Evolutionary conservation across 2,797 vertebrate species (phyloP), one percentile per base, ranked within the genome.

Genomic region (Nothura maculosa): DNA sequence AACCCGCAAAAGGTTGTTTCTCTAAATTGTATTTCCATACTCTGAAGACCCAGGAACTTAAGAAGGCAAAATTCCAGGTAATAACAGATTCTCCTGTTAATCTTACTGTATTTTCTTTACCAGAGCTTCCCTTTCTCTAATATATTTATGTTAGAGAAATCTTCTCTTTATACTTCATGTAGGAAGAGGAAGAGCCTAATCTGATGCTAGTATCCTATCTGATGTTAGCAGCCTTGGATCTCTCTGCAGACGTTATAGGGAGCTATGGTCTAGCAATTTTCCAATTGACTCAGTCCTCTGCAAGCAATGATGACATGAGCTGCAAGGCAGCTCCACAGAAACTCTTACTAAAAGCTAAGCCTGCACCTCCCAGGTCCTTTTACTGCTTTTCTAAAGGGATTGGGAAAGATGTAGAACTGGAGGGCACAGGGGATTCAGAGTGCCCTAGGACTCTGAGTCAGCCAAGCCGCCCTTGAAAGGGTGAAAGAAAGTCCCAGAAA

Each of bases 261-360:
- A 84, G 21, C 19, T 85, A 3, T 12, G 6, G 6, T 54, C 19
- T 38, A 24, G 21, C 8, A 5, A 0, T 25, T 61, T 78, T 81
- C 28, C 54, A 66, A 28, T 5, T 72, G 16, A 40, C 16, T 90
- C 36, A 17, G 58, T 8, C 19, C 30, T 7, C 1, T 1, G 17
- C 0, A 0, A 40, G 9, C 47, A 43, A 3, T 10, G 12, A 21
- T 86, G 63, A 32, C 18, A 9, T 5, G 24, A 55, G 57, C 18
- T 68, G 12, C 47, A 60, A 42, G 60, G 20, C 60, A 72, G 12
- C 10, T 75, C 20, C 36, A 34, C 22, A 45, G 58, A 85, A 81
- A 67, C 22, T 48, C 4, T 28, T 67, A 43, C 10, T 52, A 47
- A 61, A 28, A 60, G 15, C 24, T 60, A n/a, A 30, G 64, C 45